Evolutionary conservation across 2,113 vertebrate genomes (phyloP), one percentile per base, ranked within the genome.

Genomic region (Merops nubicus): DNA sequence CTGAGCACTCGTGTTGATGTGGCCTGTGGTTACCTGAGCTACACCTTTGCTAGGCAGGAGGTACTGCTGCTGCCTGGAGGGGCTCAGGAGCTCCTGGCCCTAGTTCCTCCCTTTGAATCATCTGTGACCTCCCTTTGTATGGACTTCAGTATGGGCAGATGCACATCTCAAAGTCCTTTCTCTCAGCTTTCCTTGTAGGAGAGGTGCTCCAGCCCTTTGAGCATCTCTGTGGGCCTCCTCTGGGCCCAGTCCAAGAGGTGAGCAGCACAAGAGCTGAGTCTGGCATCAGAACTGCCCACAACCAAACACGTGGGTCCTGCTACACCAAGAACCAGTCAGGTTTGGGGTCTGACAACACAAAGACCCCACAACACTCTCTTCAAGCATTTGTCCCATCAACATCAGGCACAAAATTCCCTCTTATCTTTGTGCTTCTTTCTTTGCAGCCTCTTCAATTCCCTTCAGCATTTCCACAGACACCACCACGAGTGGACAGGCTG

Each of bases 21-120:
- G 36, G 34, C 28, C n/a, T 33, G 13, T 79, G 45, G 36, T 28
- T 68, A 10, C 0, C 0, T 28, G 85, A 85, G 53, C 33, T 62
- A 40, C 12, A 9, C 13, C 19, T 77, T 19, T 5, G 0, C 33
- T 17, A 29, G 0, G 0, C 22, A 59, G 29, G 54, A 72, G 17
- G 3, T 38, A 15, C 50, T 78, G 45, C 38, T 45, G 9, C 31
- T 48, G 15, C 28, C 57, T 36, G 11, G 45, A 31, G 45, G 16
- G 14, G 25, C 50, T 72, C 0, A 0, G 43, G 45, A 53, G 28
- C 42, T 84, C 50, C 31, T 77, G 68, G 54, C 14, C 53, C 6
- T 36, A 19, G 7, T 38, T 25, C 21, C 42, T 40, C 70, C 43
- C 9, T 14, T 14, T 29, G 33, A 22, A 59, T 47, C 20, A 51